These are phyloP conservation scores for Ispidina lecontei DNA, from an alignment of 2,797 vertebrate species.

Conservation along the genomic window DNA sequence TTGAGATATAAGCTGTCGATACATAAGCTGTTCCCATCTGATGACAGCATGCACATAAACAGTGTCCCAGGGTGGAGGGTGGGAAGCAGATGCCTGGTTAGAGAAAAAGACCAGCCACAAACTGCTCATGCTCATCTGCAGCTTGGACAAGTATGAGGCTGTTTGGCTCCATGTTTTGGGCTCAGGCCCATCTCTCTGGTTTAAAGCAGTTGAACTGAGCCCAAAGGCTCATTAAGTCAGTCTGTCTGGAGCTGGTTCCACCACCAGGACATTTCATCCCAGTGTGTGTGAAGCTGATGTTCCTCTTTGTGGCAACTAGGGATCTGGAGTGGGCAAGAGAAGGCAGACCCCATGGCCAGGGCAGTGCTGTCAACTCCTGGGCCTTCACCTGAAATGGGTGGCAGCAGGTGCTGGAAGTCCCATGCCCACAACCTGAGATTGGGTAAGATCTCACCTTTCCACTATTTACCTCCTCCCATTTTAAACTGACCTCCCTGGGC, in stretches of 20 bases:
- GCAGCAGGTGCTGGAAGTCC: neutral
- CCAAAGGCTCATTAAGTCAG: neutral
- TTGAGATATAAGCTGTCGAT: neutral
- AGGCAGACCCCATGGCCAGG: accelerated
- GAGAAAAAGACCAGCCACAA: neutral
- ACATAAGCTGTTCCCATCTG: neutral
- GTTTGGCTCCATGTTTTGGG: neutral
- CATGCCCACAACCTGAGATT: neutral
- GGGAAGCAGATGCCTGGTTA: neutral
- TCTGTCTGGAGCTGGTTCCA: neutral
- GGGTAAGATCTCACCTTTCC: neutral
- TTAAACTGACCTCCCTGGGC: neutral
- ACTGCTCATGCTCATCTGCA: neutral
- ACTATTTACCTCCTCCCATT: neutral
- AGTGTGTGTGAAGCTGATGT: neutral
- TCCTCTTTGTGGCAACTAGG: neutral
- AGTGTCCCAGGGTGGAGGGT: accelerated
- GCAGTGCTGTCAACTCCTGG: neutral
- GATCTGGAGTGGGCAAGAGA: accelerated
- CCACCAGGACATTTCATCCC: neutral
- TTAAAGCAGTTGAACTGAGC: neutral
- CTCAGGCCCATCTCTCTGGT: neutral
- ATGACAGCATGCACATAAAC: neutral
- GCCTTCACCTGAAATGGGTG: neutral
- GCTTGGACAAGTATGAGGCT: neutral